These are phyloP conservation scores for Hiodon alosoides DNA, from an alignment of 2,113 vertebrate species.

Conservation along the genomic window DNA sequence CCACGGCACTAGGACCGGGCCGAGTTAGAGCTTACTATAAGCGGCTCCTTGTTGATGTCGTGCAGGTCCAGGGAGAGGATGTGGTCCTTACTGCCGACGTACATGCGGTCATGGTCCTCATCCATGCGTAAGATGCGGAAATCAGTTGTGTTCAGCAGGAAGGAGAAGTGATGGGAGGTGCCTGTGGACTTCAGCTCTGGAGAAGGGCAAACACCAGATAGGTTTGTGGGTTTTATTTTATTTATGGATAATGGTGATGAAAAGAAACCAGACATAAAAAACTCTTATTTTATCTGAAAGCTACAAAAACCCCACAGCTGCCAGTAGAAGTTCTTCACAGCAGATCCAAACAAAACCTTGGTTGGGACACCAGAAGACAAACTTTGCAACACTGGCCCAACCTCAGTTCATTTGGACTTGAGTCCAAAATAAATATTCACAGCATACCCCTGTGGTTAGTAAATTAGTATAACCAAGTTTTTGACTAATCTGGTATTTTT, in stretches of 20 bases:
- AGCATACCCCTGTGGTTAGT: no score
- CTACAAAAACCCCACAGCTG: no score
- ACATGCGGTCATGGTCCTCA: constrained; percentile 98
- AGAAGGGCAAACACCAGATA: constrained; percentile 22
- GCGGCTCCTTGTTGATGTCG: constrained; percentile 97
- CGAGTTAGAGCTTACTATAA: constrained; percentile 75
- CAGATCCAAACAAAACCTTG: no score
- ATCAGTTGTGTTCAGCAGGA: constrained; percentile 92
- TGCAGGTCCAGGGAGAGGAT: constrained; percentile 92
- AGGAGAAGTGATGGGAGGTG: constrained; percentile 93
- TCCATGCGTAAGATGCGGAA: constrained; percentile 95
- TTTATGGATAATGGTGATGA: not conserved
- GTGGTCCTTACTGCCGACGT: constrained; percentile 97
- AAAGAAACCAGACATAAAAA: no score
- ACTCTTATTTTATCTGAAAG: not conserved
- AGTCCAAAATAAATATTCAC: no score
- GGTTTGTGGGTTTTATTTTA: not conserved
- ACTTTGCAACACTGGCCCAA: no score
- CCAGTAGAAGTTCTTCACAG: no score
- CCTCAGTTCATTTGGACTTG: no score
- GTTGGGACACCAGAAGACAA: no score
- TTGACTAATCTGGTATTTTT: no score
- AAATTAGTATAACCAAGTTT: no score
- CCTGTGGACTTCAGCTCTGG: constrained; percentile 86
- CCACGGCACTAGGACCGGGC: no score